Evolutionary conservation across 2,888 invertebrate genomes (phyloP), one percentile per base, ranked within the genome.

Genomic region (Lampropteryx suffumata): DNA sequence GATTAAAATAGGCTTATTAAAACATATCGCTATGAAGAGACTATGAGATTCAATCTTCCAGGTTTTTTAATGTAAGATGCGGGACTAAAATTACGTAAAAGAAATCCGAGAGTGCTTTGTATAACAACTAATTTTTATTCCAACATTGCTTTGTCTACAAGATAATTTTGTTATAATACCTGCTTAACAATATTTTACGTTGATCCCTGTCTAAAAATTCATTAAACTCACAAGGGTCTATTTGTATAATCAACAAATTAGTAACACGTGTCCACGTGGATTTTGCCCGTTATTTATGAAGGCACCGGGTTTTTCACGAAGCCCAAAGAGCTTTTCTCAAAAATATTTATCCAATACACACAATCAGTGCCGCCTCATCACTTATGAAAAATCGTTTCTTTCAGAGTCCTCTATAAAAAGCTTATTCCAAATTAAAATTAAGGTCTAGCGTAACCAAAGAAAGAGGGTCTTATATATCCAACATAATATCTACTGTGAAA

Each of bases 351-450:
- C 86, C 84, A 85, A 82, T 85, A 83, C 73, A 79, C 73, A 79
- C 78, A 88, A 89, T 89, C 84, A 79, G 88, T 82, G 82, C 88
- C 86, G 89, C 82, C 82, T 85, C 87, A 87, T 90, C 79, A 85
- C 68, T 88, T 87, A 90, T 90, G 86, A 90, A 89, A 88, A 85
- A 90, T 87, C 75, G 87, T 80, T 86, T 76, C 83, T 85, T 76
- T 75, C 78, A 77, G 70, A 84, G 74, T 80, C 75, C 76, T 83
- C 86, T 86, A 87, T 87, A 89, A 89, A 90, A 90, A 90, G 80
- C 84, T 86, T 82, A 86, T 88, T 86, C 76, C 73, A 85, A 89
- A 90, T 90, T 90, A 89, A 90, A 89, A 90, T 88, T 88, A 87
- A 89, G 86, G 85, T 85, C 85, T 88, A 84, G 79, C 81, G 73